Conservation (phyloP, 2,888 invertebrate genomes). For the Nebria brevicollis region DNA sequence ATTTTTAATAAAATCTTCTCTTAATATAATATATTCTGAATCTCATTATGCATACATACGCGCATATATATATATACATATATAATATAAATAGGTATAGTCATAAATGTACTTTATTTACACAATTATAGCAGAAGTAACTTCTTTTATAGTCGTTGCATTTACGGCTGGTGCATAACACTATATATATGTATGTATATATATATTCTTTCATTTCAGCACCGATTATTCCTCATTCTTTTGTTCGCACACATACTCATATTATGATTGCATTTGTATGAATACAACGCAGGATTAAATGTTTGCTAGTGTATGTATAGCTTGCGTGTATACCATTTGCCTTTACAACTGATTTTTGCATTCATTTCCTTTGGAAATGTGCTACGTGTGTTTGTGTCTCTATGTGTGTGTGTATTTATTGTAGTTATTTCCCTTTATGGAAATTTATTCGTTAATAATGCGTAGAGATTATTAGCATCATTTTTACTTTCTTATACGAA, state of each 20-base stretch:
- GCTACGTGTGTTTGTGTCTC: not conserved
- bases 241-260: slow-evolving; percentile 46
- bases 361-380: not conserved
- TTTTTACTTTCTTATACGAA: not conserved
- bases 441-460: slow-evolving; percentile 18
- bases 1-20: too few relatives aligned
- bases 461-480: not conserved
- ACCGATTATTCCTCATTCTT: slow-evolving; percentile 56
- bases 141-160: slow-evolving; percentile 58
- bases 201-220: slow-evolving; percentile 54
- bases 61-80: too few relatives aligned
- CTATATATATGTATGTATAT: slow-evolving; percentile 47
- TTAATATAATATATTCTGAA: too few relatives aligned
- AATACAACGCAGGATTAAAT: not conserved
- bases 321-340: not conserved
- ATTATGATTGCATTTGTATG: not conserved
- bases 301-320: not conserved
- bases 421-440: slow-evolving; percentile 32
- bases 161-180: slow-evolving; percentile 60
- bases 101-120: not conserved
- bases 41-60: too few relatives aligned
- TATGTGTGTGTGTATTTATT: slow-evolving; percentile 50
- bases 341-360: not conserved
- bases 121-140: slow-evolving; percentile 50
- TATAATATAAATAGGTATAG: not conserved